These are phyloP conservation scores for Drosophila acutilabella DNA, from an alignment of 2,888 invertebrate species.

Conservation along the genomic window DNA sequence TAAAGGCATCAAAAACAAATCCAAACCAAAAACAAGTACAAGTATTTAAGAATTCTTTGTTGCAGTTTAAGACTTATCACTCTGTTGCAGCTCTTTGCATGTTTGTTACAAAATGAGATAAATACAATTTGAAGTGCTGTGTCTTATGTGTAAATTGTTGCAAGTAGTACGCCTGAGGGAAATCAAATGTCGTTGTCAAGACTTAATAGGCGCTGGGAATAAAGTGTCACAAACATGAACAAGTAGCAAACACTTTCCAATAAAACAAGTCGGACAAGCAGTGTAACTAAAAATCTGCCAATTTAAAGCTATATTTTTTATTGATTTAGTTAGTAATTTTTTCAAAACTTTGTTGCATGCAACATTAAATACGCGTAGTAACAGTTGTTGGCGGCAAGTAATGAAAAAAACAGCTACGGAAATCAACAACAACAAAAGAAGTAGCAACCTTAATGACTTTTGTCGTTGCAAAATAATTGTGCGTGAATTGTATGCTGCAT, in stretches of 20 bases:
- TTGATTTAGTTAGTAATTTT: not conserved
- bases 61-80: constrained; percentile 31
- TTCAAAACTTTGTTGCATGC: not conserved
- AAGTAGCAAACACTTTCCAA: constrained; percentile 22
- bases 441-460: constrained; percentile 73
- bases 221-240: constrained; percentile 8
- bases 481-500: constrained; percentile 67
- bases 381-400: constrained; percentile 6
- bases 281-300: not conserved
- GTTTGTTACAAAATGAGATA: constrained; percentile 70
- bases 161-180: constrained; percentile 60
- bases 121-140: constrained; percentile 68
- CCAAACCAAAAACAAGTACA: constrained; percentile 4
- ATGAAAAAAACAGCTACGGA: constrained; percentile 19
- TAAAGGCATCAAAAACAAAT: constrained; percentile 27
- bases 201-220: constrained; percentile 74
- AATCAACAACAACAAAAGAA: constrained; percentile 33
- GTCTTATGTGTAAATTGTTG: constrained; percentile 64
- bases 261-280: constrained; percentile 43
- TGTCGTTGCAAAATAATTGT: constrained; percentile 78
- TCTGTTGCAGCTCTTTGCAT: constrained; percentile 24
- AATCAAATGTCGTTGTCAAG: constrained; percentile 72
- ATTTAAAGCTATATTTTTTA: not conserved
- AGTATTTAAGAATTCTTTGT: constrained; percentile 21
- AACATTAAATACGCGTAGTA: constrained; percentile 6